These are phyloP conservation scores for Falco naumanni DNA, from an alignment of 2,797 vertebrate genomes.

Conservation along the genomic window DNA sequence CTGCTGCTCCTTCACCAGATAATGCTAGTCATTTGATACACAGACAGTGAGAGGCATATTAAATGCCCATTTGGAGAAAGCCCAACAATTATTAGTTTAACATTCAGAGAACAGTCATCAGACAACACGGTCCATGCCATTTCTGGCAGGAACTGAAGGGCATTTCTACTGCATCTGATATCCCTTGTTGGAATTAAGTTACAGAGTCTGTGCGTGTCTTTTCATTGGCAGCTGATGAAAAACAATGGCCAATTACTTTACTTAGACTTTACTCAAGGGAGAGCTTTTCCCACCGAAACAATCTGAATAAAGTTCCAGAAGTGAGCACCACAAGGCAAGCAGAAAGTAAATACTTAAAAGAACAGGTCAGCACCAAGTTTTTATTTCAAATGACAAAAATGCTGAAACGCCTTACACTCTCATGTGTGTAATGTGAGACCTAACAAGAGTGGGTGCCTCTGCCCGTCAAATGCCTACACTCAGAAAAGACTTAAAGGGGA, in stretches of 20 bases:
- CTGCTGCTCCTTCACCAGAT: not conserved
- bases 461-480: not conserved
- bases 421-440: not conserved
- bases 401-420: not conserved
- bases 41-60: not conserved
- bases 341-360: not conserved
- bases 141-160: not conserved
- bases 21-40: not conserved
- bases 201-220: not conserved
- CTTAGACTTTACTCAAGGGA: conserved; percentile 17
- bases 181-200: conserved; percentile 36
- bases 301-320: not conserved
- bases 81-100: conserved; percentile 26
- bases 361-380: not conserved
- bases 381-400: not conserved
- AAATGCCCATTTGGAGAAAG: not conserved
- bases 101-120: conserved; percentile 19
- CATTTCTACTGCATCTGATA: not conserved
- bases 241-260: conserved; percentile 16
- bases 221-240: not conserved
- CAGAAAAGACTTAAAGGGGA: not conserved
- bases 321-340: not conserved
- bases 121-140: not conserved
- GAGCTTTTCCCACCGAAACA: not conserved
- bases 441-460: not conserved